A percentile compares a stretch with the other conserved stretches of the same genome.
phyloP scores from a whole-genome alignment of 2,888 invertebrate species.

The Autographa pulchrina region DNA sequence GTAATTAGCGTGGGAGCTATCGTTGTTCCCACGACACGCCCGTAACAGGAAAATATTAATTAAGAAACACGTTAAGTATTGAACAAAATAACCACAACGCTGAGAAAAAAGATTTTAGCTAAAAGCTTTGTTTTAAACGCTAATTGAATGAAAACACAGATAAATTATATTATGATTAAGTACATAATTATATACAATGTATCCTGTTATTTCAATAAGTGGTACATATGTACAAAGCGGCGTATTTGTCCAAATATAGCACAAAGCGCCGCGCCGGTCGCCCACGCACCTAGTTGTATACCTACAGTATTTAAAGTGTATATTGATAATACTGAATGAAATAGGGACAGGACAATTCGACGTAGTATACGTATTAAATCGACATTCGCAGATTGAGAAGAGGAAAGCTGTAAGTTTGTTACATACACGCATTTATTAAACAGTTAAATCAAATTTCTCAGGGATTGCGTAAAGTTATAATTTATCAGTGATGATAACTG shows the following conservation, averaged over 20 bases:
- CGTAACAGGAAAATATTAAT: slow-evolving; percentile 79
- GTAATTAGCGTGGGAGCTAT: slow-evolving; percentile 84
- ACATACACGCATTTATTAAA: not conserved
- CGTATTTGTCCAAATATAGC: slow-evolving; percentile 19
- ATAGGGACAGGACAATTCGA: slow-evolving; percentile 23
- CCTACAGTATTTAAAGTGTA: not conserved
- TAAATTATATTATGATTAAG: not conserved
- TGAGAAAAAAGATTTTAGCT: slow-evolving; percentile 45
- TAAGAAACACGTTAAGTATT: slow-evolving; percentile 69
- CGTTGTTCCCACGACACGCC: slow-evolving; percentile 79
- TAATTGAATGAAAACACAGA: slow-evolving; percentile 15
- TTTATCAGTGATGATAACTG: no score
- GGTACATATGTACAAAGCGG: slow-evolving; percentile 6
- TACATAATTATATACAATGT: slow-evolving; percentile 17
- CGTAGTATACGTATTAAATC: slow-evolving; percentile 6
- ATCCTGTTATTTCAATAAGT: slow-evolving; percentile 15
- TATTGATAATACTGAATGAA: slow-evolving; percentile 32
- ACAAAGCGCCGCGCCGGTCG: slow-evolving; percentile 22
- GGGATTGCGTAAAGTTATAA: no score
- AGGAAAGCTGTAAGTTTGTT: not conserved
- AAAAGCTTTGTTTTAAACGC: slow-evolving; percentile 22
- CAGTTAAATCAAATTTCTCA: no score
- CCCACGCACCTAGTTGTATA: slow-evolving; percentile 33
- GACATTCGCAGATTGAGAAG: not conserved
- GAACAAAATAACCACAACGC: slow-evolving; percentile 59